Evolutionary conservation across 2,888 invertebrate genomes (phyloP).

Genomic region (Carabus problematicus): DNA sequence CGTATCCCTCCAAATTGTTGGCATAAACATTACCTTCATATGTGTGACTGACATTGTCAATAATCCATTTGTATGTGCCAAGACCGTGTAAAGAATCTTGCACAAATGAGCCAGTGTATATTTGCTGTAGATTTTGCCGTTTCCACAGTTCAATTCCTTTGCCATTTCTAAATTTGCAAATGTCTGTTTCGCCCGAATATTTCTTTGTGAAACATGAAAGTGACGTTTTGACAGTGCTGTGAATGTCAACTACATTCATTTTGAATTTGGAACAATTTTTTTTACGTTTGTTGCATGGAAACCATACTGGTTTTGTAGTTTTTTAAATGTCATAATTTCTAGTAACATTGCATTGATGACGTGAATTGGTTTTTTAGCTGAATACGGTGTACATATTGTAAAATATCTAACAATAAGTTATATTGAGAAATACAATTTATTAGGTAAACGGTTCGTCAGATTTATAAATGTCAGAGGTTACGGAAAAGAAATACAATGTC

Average conservation of each 20-base stretch:
- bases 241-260: conserved; percentile 31
- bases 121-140: conserved; percentile 47
- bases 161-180: conserved; percentile 40
- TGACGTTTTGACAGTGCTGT: conserved; percentile 12
- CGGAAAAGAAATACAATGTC: too few relatives aligned
- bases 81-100: conserved; percentile 62
- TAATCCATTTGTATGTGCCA: conserved; percentile 61
- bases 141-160: conserved; percentile 45
- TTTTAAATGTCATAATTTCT: not conserved
- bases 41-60: conserved; percentile 65
- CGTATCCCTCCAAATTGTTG: conserved; percentile 57
- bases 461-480: too few relatives aligned
- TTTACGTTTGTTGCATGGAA: not conserved
- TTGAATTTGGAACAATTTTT: conserved; percentile 24
- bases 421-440: not conserved
- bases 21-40: conserved; percentile 63
- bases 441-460: too few relatives aligned
- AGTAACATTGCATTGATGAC: too few relatives aligned
- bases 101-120: conserved; percentile 59
- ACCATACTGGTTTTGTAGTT: not conserved
- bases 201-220: conserved; percentile 9
- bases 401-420: too few relatives aligned
- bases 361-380: too few relatives aligned
- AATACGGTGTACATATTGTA: too few relatives aligned
- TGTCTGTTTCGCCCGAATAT: conserved; percentile 44